Conservation (phyloP, 2,888 invertebrate species). For the Yponomeuta evonymella region DNA sequence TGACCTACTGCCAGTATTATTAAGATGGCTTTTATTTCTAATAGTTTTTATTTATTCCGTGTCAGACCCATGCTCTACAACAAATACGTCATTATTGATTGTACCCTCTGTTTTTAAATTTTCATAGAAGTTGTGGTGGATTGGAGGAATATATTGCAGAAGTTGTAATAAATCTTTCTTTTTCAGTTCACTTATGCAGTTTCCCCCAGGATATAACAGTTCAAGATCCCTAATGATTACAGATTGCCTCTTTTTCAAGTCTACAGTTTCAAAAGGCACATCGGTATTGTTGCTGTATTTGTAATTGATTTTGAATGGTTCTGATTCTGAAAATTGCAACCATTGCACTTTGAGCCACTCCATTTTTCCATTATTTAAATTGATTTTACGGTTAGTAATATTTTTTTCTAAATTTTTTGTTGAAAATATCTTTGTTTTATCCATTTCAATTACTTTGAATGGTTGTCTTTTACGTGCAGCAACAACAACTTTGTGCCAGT, state of each 20-base stretch:
- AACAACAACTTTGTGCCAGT: no score
- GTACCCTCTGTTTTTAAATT: constrained; percentile 1
- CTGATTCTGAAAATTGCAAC: neutral
- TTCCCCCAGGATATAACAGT: neutral
- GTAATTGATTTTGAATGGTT: neutral
- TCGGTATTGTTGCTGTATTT: neutral
- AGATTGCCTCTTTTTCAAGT: constrained; percentile 2
- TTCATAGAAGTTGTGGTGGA: constrained; percentile 3
- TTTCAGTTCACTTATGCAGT: neutral
- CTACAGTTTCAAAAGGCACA: neutral
- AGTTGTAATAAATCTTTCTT: neutral
- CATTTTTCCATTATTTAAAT: neutral
- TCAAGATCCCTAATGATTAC: neutral
- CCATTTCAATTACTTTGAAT: no score
- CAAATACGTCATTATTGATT: no score
- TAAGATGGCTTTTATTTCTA: no score
- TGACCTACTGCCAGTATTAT: no score
- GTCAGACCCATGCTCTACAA: no score
- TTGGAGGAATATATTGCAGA: neutral
- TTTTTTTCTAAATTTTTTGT: no score
- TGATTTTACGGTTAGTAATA: no score
- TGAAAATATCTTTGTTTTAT: no score
- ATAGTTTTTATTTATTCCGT: no score
- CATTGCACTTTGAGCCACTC: neutral
- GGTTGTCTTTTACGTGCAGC: no score